Percentiles rank a stretch among this genome's conserved stretches.
These are phyloP conservation scores for Cynocephalus volans DNA, from an alignment of 2,113 vertebrate genomes.

Conservation along the genomic window DNA sequence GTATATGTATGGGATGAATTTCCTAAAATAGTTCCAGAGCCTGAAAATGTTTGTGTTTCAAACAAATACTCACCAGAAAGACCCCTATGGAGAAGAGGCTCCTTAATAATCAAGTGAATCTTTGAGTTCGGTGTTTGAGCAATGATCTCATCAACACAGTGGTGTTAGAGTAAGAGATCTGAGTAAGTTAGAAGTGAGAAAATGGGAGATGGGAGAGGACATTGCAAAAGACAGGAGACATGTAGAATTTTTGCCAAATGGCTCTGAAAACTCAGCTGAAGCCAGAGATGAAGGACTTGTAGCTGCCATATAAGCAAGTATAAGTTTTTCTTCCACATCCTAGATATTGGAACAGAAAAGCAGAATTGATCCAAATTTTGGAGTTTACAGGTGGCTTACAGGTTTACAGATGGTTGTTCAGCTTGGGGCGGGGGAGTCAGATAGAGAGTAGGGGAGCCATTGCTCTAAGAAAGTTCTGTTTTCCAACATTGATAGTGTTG, in stretches of 20 bases:
- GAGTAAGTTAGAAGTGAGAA: not conserved
- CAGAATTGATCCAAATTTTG: not conserved
- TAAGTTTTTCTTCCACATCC: not conserved
- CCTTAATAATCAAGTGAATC: not conserved
- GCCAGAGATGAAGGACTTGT: not conserved
- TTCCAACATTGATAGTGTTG: not conserved
- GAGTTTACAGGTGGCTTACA: not conserved
- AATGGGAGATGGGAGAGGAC: not conserved
- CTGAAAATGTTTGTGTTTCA: not conserved
- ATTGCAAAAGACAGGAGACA: not conserved
- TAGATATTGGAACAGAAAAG: not conserved
- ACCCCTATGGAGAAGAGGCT: not conserved
- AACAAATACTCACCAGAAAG: not conserved
- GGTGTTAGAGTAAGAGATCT: not conserved
- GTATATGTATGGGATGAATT: not conserved
- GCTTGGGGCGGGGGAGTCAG: not conserved
- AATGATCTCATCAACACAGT: not conserved
- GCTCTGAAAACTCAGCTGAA: not conserved
- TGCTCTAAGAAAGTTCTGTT: not conserved
- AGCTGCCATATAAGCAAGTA: not conserved
- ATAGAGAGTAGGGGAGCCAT: not conserved
- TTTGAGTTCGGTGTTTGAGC: not conserved
- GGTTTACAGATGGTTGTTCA: not conserved
- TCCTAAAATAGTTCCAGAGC: not conserved
- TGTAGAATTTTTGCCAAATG: not conserved